Percentiles rank a stretch among this genome's conserved stretches.
These are phyloP conservation scores for Fistularia tabacaria DNA, from an alignment of 2,797 vertebrate species.

Conservation along the genomic window DNA sequence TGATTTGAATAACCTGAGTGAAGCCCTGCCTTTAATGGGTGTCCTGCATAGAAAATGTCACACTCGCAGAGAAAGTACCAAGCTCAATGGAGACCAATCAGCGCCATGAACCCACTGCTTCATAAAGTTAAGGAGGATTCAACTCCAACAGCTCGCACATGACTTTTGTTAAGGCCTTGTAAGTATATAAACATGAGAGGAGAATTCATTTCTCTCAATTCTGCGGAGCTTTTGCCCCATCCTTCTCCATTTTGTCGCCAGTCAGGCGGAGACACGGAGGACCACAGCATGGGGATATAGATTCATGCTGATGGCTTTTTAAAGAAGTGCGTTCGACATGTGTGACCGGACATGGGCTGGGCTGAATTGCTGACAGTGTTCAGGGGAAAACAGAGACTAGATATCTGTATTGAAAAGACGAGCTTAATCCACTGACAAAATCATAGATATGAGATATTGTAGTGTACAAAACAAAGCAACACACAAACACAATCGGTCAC, in stretches of 20 bases:
- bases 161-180: conserved; percentile 3
- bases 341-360: conserved; percentile 41
- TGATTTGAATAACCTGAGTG: conserved; percentile 31
- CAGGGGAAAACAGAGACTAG: no score
- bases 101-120: conserved; percentile 30
- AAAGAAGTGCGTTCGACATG: conserved; percentile 46
- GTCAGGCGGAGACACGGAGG: conserved; percentile 20
- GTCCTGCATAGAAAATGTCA: conserved; percentile 30
- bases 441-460: no score
- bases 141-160: not conserved
- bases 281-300: conserved; percentile 35
- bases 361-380: conserved; percentile 9
- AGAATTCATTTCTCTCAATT: conserved; percentile 28
- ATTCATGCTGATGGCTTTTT: conserved; percentile 56
- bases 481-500: no score
- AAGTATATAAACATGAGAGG: not conserved
- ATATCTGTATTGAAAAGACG: no score
- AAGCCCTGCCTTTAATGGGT: conserved; percentile 39
- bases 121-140: conserved; percentile 18
- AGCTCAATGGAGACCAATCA: conserved; percentile 36
- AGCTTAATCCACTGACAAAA: no score
- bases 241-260: conserved; percentile 36
- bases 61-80: conserved; percentile 7
- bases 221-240: conserved; percentile 25
- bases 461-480: no score